A percentile compares a stretch with the other conserved stretches of the same genome.
These are phyloP conservation scores for Larimichthys crocea DNA, from an alignment of 2,113 vertebrate species.

Conservation along the genomic window DNA sequence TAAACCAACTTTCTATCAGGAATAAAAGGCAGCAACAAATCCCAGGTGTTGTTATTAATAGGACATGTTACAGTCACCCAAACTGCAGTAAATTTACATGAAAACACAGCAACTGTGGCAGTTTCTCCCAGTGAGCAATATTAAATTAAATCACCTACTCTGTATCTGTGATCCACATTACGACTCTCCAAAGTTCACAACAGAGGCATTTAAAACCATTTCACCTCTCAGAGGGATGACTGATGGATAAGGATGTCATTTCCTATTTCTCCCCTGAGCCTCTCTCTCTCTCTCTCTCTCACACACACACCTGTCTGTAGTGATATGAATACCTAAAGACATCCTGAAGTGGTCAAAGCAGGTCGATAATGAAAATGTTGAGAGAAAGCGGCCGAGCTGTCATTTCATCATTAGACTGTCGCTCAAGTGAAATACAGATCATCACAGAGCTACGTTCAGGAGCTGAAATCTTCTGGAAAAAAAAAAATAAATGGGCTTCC, in stretches of 20 bases:
- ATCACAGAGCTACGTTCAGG: not conserved
- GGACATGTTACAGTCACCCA: not conserved
- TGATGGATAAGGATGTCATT: constrained; percentile 25
- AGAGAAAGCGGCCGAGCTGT: not conserved
- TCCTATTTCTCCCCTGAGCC: not conserved
- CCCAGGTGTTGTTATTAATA: not conserved
- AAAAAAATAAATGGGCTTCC: not conserved
- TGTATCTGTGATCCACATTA: not conserved
- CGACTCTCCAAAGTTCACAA: not conserved
- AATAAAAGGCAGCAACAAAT: not conserved
- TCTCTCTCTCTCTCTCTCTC: no score
- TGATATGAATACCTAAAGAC: not conserved
- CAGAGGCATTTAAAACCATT: constrained; percentile 10
- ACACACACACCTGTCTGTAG: not conserved
- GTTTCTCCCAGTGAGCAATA: not conserved
- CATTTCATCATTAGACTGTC: not conserved
- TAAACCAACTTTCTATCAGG: not conserved
- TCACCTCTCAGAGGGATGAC: not conserved
- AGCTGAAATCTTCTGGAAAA: not conserved
- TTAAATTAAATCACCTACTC: constrained; percentile 5
- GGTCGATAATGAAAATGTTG: not conserved
- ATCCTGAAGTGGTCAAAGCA: not conserved
- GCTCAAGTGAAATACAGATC: not conserved
- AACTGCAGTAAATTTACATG: not conserved
- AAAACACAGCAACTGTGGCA: not conserved